phyloP scores from a whole-genome alignment of 2,113 vertebrate genomes.

The Myxocyprinus asiaticus region DNA sequence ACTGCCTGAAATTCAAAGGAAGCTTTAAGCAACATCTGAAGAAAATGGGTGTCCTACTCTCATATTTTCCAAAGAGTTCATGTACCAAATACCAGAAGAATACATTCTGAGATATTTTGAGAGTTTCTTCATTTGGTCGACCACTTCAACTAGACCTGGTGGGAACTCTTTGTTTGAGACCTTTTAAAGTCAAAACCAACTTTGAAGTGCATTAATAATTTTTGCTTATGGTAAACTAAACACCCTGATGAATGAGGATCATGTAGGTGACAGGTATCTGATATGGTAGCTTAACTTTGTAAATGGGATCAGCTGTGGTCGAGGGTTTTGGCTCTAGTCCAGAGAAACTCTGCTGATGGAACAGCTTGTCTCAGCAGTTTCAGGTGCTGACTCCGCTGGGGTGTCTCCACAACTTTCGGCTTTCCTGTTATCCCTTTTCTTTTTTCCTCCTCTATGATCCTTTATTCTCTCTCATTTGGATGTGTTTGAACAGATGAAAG shows the following conservation, averaged over 20 bases:
- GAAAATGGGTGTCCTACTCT: not conserved
- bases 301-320: slow-evolving; percentile 13
- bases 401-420: not conserved
- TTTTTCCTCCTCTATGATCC: not conserved
- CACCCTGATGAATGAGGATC: slow-evolving; percentile 1
- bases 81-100: slow-evolving; percentile 20
- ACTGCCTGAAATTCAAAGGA: not conserved
- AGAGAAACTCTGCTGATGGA: slow-evolving; percentile 10
- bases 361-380: slow-evolving; percentile 18
- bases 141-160: not conserved
- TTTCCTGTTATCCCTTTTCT: slow-evolving; percentile 1
- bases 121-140: not conserved
- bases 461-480: not conserved
- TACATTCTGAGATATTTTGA: not conserved
- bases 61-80: not conserved
- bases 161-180: not conserved
- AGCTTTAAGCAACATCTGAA: not conserved
- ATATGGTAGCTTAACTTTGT: not conserved
- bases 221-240: slow-evolving; percentile 10
- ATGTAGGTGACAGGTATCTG: slow-evolving; percentile 1
- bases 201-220: slow-evolving; percentile 12
- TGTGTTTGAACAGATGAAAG: not conserved
- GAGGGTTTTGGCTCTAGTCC: not conserved
- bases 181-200: not conserved
- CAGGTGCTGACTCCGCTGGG: slow-evolving; percentile 6